A percentile compares a stretch with the other conserved stretches of the same genome.
Evolutionary conservation across 2,797 vertebrate species (phyloP).

Genomic region (Sebastes hubbsi): DNA sequence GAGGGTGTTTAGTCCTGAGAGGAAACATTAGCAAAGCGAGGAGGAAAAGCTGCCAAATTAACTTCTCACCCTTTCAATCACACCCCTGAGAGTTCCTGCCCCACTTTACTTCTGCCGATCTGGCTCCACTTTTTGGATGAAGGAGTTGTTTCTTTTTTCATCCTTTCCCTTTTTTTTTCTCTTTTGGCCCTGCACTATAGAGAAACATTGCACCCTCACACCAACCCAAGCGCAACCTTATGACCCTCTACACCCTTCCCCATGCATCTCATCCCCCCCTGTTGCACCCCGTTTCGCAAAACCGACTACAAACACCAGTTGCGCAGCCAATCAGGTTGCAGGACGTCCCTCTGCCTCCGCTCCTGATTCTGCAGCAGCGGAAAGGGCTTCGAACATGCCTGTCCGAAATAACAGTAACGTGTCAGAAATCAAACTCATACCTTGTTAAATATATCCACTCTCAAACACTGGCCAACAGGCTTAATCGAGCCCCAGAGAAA

Average conservation of each 20-base stretch:
- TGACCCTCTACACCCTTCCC: constrained; percentile 39
- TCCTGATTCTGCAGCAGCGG: constrained; percentile 16
- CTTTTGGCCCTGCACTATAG: constrained; percentile 68
- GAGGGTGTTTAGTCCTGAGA: constrained; percentile 81
- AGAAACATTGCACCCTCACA: constrained; percentile 68
- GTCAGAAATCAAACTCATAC: constrained; percentile 53
- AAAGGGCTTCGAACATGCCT: constrained; percentile 32
- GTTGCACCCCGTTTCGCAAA: constrained; percentile 39
- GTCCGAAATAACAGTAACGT: constrained; percentile 23
- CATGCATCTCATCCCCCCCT: not conserved
- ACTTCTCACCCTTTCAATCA: constrained; percentile 99
- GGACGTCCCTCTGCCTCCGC: constrained; percentile 33
- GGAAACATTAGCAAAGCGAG: constrained; percentile 98
- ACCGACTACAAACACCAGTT: constrained; percentile 36
- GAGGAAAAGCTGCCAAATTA: constrained; percentile 99
- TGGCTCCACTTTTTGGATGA: constrained; percentile 83
- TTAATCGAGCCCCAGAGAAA: constrained; percentile 44
- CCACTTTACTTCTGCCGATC: constrained; percentile 89
- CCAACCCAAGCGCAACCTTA: constrained; percentile 45
- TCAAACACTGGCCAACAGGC: constrained; percentile 38
- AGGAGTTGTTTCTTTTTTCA: constrained; percentile 48
- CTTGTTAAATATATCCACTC: constrained; percentile 55
- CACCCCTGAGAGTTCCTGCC: constrained; percentile 97
- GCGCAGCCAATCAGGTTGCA: constrained; percentile 35
- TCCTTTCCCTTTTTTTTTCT: constrained; percentile 11